Evolutionary conservation across 2,113 vertebrate genomes (phyloP).

Genomic region (Catagonus wagneri): DNA sequence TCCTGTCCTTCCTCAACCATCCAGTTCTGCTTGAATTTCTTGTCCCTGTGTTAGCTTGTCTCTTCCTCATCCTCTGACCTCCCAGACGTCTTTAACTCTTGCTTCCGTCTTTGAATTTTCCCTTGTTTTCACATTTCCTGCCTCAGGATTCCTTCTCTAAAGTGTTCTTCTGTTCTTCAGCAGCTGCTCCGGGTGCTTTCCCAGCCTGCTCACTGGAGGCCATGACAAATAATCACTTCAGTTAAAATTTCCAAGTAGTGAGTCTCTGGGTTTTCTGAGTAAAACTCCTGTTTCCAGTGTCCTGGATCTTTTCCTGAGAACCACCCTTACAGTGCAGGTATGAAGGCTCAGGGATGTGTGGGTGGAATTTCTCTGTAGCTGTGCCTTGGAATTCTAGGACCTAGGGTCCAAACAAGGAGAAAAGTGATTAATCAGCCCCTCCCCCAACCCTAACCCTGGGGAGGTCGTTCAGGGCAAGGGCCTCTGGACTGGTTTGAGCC

Average conservation of each 20-base stretch:
- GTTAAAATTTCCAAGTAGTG: background rate
- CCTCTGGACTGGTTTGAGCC: background rate
- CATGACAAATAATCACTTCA: background rate
- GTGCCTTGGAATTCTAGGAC: background rate
- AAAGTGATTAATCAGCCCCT: background rate
- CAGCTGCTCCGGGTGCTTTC: accelerated
- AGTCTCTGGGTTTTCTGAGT: background rate
- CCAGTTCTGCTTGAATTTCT: background rate
- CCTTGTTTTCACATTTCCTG: background rate
- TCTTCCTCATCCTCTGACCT: background rate
- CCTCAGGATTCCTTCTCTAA: background rate
- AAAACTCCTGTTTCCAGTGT: background rate
- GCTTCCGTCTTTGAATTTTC: background rate
- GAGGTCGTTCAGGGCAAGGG: background rate
- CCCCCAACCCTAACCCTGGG: background rate
- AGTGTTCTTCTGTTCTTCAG: background rate
- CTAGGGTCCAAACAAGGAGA: background rate
- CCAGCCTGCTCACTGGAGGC: background rate
- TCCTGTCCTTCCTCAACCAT: background rate
- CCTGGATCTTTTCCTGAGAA: background rate
- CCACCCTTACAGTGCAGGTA: background rate
- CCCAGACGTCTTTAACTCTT: background rate
- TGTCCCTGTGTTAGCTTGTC: background rate
- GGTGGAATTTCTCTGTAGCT: background rate
- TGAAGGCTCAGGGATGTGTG: background rate